Conservation (phyloP, 2,797 vertebrate species). For the Synaphobranchus kaupii region DNA sequence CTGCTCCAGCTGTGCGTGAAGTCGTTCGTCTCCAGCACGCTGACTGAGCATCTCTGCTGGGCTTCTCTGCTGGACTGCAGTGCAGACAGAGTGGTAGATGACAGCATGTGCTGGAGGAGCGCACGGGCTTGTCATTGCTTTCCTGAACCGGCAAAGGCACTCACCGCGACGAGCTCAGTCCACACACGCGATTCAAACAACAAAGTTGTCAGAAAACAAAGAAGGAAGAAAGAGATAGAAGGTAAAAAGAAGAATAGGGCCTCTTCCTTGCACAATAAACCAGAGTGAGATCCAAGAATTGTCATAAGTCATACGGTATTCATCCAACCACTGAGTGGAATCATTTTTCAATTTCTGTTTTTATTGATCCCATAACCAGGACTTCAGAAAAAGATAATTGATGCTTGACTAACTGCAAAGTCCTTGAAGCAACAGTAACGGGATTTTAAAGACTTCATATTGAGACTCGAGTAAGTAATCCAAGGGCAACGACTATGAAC, state of each 20-base stretch:
- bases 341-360: conserved; percentile 47
- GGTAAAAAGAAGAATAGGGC: not conserved
- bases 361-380: conserved; percentile 44
- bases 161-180: no score
- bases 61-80: no score
- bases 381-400: conserved; percentile 18
- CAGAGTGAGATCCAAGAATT: conserved; percentile 24
- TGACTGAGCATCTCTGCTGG: not conserved
- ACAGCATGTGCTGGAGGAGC: no score
- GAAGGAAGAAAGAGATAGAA: not conserved
- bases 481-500: conserved; percentile 59
- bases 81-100: no score
- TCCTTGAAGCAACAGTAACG: not conserved
- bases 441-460: not conserved
- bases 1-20: not conserved
- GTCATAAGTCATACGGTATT: conserved; percentile 20
- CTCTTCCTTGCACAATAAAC: conserved; percentile 32
- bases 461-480: conserved; percentile 46
- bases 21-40: not conserved
- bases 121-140: no score
- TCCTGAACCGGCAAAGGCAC: no score
- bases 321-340: conserved; percentile 40
- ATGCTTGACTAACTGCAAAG: conserved; percentile 1
- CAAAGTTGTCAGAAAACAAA: conserved; percentile 1
- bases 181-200: no score